Base-by-base conservation (phyloP, 2,113 vertebrate genomes). In the Balaenoptera acutorostrata region DNA sequence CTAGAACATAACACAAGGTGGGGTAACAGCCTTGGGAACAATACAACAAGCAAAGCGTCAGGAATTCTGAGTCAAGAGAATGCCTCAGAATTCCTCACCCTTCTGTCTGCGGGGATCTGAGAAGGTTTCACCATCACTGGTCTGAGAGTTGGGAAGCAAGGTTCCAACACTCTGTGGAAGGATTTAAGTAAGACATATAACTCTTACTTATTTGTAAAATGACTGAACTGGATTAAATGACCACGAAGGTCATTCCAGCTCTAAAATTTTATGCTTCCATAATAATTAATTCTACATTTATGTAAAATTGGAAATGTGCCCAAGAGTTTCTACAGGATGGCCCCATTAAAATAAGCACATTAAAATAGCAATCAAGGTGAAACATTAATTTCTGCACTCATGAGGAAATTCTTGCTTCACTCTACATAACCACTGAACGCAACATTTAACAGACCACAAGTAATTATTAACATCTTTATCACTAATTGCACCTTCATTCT, bases 401-500 rank as follows among this genome's bases (percentile, higher is more conserved):
- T 21, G 91, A 93, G 68, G 88, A 97, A 96, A 93, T 95, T 96
- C 95, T 93, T 97, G 96, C 97, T 97, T 97, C 71, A 96, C 82
- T 69, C 59, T 69, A 49, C 10, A 93, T 68, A 97, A 97, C 69
- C 82, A 75, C 61, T 68, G 94, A 91, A 98, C 92, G 93, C 72
- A 96, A 97, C 97, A 59, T 23, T 69, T 96, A 97, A 98, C 84
- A 90, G 69, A 80, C 61, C 92, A 36, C 49, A 80, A 95, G 84
- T 98, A 98, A 97, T 97, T 94, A 97, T 97, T 98, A 98, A 98
- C 95, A 96, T 88, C 90, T 98, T 98, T 96, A 97, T 96, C 88
- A 88, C 84, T 88, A 94, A 97, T 97, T 85, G 80, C 29, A 64
- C 83, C 93, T 94, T 90, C 95, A 96, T 94, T 97, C 96, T 96